Conservation (phyloP, 2,113 vertebrate genomes). For the Albula glossodonta region DNA sequence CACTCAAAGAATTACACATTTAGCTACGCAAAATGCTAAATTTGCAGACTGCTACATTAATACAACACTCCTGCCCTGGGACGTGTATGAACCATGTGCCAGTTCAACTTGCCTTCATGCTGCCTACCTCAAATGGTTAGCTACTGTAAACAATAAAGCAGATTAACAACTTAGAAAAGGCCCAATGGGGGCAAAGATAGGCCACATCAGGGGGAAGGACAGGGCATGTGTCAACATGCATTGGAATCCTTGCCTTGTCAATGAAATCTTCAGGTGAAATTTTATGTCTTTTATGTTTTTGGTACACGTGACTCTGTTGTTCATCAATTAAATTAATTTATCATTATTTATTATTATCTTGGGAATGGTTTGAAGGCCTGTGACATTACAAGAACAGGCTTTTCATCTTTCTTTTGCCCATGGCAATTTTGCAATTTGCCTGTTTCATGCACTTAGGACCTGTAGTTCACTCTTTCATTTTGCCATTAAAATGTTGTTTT, state of each 20-base stretch:
- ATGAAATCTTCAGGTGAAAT: not conserved
- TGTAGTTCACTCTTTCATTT: not conserved
- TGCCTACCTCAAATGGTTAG: constrained; percentile 42
- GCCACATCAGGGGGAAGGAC: not conserved
- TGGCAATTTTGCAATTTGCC: not conserved
- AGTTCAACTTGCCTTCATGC: constrained; percentile 50
- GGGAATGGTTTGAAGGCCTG: not conserved
- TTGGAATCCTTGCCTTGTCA: constrained; percentile 11
- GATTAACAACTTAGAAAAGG: constrained; percentile 51
- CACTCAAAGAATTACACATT: no score
- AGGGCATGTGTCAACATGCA: constrained; percentile 12
- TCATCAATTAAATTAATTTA: not conserved
- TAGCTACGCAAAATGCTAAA: no score
- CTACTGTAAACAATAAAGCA: constrained; percentile 46
- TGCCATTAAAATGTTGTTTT: constrained; percentile 10
- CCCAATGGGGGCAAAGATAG: constrained; percentile 41
- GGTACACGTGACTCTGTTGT: not conserved
- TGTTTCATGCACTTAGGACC: not conserved
- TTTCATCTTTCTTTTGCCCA: not conserved
- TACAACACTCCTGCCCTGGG: not conserved
- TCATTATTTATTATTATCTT: not conserved
- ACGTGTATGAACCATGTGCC: constrained; percentile 26
- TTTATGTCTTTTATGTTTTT: not conserved
- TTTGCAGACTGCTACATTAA: not conserved
- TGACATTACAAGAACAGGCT: not conserved